Conservation (phyloP, 2,888 invertebrate genomes). For the Perizoma flavofasciatum region DNA sequence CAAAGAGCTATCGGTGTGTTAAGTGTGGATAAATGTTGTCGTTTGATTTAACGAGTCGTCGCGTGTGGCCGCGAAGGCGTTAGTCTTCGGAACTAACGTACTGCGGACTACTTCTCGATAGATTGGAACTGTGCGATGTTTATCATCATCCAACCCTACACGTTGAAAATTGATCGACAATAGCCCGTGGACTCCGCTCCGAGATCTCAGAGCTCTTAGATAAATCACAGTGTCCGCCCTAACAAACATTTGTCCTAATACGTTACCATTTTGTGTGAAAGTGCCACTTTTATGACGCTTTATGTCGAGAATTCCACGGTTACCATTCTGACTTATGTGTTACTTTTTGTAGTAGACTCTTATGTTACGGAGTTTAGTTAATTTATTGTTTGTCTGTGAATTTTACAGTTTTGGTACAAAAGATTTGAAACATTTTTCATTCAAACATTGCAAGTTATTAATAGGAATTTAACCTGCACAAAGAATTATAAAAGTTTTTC, state of each 20-base stretch:
- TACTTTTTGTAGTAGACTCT: slow-evolving; percentile 23
- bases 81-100: not conserved
- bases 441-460: too few species aligned
- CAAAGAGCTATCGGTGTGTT: slow-evolving; percentile 42
- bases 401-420: not conserved
- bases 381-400: too few species aligned
- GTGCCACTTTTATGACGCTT: slow-evolving; percentile 34
- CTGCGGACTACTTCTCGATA: not conserved
- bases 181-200: slow-evolving; percentile 7
- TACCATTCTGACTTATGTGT: slow-evolving; percentile 22
- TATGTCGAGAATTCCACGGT: slow-evolving; percentile 24
- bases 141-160: too few species aligned
- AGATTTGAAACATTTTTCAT: not conserved
- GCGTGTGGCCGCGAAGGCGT: slow-evolving; percentile 61
- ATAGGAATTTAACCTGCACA: too few species aligned
- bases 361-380: not conserved
- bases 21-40: slow-evolving; percentile 67
- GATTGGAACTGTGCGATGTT: too few species aligned
- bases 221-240: slow-evolving; percentile 26
- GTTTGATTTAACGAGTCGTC: slow-evolving; percentile 64
- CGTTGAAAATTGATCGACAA: slow-evolving; percentile 1
- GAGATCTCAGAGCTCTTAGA: slow-evolving; percentile 11
- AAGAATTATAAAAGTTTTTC: too few species aligned
- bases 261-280: slow-evolving; percentile 34
- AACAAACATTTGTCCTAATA: slow-evolving; percentile 33